Conservation (phyloP, 1,140 invertebrate genomes). For the Drosophila bipectinata region DNA sequence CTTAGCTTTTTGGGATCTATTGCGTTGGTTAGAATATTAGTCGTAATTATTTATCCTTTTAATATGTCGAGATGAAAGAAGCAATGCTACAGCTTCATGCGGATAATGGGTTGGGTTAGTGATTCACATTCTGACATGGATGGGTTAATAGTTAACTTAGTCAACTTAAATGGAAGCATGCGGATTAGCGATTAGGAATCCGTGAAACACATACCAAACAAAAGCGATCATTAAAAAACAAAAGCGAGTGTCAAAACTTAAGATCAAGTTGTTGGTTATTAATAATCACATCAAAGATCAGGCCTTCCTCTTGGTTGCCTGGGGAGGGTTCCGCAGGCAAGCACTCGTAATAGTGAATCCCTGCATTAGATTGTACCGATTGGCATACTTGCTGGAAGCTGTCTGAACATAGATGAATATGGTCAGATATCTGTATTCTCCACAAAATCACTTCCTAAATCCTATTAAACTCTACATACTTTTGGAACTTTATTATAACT, state of each 20-base stretch:
- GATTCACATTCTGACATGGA: constrained; percentile 39
- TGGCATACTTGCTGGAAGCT: constrained; percentile 64
- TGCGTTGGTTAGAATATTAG: constrained; percentile 24
- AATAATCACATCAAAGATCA: constrained; percentile 73
- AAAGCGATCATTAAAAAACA: constrained; percentile 66
- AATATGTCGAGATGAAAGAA: constrained; percentile 24
- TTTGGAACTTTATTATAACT: neutral
- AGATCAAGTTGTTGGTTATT: constrained; percentile 83
- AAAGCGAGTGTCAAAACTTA: constrained; percentile 84
- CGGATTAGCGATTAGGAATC: too few species aligned
- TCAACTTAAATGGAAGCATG: constrained; percentile 8
- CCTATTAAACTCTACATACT: neutral
- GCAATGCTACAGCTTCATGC: constrained; percentile 68
- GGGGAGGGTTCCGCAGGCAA: constrained; percentile 73
- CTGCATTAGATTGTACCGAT: constrained; percentile 86
- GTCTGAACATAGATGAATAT: constrained; percentile 48
- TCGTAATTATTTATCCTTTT: constrained; percentile 41
- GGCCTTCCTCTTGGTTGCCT: constrained; percentile 59
- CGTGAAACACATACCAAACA: too few species aligned
- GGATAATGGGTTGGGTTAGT: constrained; percentile 41
- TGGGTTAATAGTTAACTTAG: constrained; percentile 16
- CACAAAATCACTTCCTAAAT: neutral
- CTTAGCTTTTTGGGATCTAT: constrained; percentile 65
- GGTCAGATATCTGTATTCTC: constrained; percentile 15
- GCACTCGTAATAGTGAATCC: constrained; percentile 86